phyloP scores from a whole-genome alignment of 2,888 invertebrate genomes.

The Chrysolina americana region DNA sequence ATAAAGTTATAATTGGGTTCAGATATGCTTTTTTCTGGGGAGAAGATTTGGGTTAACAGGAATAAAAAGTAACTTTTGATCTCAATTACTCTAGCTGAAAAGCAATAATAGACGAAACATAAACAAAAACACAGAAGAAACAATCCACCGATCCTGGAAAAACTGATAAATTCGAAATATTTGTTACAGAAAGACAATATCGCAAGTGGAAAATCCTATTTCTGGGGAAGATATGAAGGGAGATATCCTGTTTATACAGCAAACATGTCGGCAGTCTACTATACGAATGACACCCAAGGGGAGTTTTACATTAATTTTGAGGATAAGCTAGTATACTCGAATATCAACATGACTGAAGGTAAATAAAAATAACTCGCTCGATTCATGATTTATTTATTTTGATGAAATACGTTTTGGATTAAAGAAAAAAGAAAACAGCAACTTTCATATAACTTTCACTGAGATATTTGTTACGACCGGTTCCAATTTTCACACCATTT shows the following conservation, averaged over 20 bases:
- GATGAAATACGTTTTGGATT: no score
- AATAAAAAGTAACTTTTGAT: slow-evolving; percentile 29
- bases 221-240: slow-evolving; percentile 72
- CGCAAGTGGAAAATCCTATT: slow-evolving; percentile 69
- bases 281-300: slow-evolving; percentile 75
- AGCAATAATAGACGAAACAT: not conserved
- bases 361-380: slow-evolving; percentile 54
- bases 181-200: slow-evolving; percentile 56
- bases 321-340: slow-evolving; percentile 75
- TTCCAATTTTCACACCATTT: no score
- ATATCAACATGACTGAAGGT: slow-evolving; percentile 80
- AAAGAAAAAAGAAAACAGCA: no score
- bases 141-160: not conserved
- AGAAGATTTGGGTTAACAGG: no score
- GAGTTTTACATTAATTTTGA: slow-evolving; percentile 74
- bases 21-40: slow-evolving; percentile 34
- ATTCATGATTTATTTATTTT: no score
- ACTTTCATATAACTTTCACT: no score
- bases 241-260: slow-evolving; percentile 72
- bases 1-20: slow-evolving; percentile 33
- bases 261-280: slow-evolving; percentile 74
- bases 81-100: not conserved
- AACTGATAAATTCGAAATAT: slow-evolving; percentile 33
- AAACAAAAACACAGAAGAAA: not conserved
- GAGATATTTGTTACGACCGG: no score